Conservation (phyloP, 2,113 vertebrate genomes). For the Corythoichthys haematopterus region DNA sequence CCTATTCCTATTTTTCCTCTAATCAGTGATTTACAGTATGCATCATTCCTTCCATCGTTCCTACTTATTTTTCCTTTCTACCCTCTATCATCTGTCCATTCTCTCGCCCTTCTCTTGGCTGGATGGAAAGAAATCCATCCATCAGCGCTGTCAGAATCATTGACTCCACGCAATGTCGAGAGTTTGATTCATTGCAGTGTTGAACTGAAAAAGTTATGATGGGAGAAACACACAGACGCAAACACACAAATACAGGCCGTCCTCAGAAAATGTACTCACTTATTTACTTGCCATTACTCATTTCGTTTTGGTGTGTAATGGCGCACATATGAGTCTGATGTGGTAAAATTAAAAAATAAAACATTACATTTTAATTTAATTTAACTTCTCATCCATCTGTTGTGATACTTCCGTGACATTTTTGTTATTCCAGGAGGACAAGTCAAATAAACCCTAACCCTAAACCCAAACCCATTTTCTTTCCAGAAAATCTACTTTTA, state of each 20-base stretch:
- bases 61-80: not conserved
- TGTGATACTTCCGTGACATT: too few species aligned
- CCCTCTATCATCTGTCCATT: not conserved
- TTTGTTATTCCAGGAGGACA: too few species aligned
- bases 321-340: too few species aligned
- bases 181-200: conserved; percentile 36
- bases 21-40: not conserved
- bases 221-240: conserved; percentile 25
- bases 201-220: conserved; percentile 26
- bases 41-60: not conserved
- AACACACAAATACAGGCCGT: conserved; percentile 3
- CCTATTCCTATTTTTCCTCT: not conserved
- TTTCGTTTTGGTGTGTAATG: too few species aligned
- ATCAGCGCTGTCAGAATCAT: conserved; percentile 26
- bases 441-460: too few species aligned
- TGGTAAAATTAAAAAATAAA: too few species aligned
- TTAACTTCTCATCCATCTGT: too few species aligned
- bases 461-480: too few species aligned
- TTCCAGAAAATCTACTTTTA: too few species aligned
- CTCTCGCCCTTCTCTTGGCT: not conserved
- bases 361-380: too few species aligned
- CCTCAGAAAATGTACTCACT: not conserved
- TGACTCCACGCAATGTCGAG: conserved; percentile 60
- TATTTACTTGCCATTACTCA: not conserved
- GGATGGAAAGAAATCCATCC: conserved; percentile 35